Percentiles rank a stretch among this genome's conserved stretches.
Evolutionary conservation across 2,888 invertebrate species (phyloP).

Genomic region (Vesta saturnalis): DNA sequence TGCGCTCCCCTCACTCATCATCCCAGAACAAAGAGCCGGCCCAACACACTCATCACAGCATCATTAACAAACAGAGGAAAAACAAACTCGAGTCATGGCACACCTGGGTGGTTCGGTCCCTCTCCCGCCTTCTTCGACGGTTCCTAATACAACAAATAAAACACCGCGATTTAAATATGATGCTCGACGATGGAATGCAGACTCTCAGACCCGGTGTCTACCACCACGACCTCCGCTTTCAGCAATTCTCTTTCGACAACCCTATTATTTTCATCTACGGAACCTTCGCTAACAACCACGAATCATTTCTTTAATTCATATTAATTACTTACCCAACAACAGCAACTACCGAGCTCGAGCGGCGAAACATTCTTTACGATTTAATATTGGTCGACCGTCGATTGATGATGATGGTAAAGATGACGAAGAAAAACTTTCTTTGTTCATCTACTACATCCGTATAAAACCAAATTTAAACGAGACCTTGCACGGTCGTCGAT

Average conservation of each 20-base stretch:
- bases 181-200: conserved; percentile 56
- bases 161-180: conserved; percentile 55
- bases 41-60: conserved; percentile 61
- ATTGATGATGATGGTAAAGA: background rate
- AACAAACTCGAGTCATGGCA: conserved; percentile 60
- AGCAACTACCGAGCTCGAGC: background rate
- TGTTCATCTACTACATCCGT: background rate
- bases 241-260: conserved; percentile 26
- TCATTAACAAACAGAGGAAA: conserved; percentile 63
- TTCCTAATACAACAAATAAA: conserved; percentile 46
- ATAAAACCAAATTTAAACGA: conserved; percentile 12
- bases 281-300: conserved; percentile 24
- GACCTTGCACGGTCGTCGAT: conserved; percentile 4
- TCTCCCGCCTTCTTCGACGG: conserved; percentile 38
- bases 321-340: conserved; percentile 8
- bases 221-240: conserved; percentile 37
- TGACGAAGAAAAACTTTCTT: conserved; percentile 9
- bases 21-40: conserved; percentile 51
- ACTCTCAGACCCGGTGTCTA: conserved; percentile 60
- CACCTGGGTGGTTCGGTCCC: conserved; percentile 60
- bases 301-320: conserved; percentile 18
- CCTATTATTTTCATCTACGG: conserved; percentile 33
- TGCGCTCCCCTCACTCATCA: conserved; percentile 51
- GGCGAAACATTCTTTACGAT: background rate
- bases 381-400: background rate